A percentile compares a stretch with the other conserved stretches of the same genome.
Conservation (phyloP, 1,140 invertebrate genomes). For the Lepidurus couesii region DNA sequence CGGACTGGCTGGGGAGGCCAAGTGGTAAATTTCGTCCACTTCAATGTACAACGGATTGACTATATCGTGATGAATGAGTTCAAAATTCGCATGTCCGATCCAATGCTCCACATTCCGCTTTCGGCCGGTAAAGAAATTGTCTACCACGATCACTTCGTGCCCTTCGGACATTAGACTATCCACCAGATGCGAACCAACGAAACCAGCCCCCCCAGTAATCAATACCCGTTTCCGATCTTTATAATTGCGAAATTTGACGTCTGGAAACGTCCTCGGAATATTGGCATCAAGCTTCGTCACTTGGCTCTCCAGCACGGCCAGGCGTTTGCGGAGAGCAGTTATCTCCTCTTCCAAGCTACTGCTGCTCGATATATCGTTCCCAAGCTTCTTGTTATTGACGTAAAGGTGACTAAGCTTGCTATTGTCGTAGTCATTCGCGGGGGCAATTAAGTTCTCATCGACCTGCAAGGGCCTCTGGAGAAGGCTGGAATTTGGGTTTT, state of each 20-base stretch:
- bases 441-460: not conserved
- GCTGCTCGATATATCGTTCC: not conserved
- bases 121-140: conserved; percentile 97
- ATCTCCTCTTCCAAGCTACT: not conserved
- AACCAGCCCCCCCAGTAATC: conserved; percentile 96
- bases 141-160: conserved; percentile 95
- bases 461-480: not conserved
- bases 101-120: conserved; percentile 97
- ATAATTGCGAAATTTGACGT: conserved; percentile 83
- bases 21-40: conserved; percentile 98
- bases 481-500: not conserved
- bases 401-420: not conserved
- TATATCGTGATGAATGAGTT: conserved; percentile 97
- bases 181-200: conserved; percentile 97
- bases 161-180: conserved; percentile 92
- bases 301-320: not conserved
- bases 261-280: conserved; percentile 76
- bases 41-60: conserved; percentile 97
- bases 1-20: conserved; percentile 96
- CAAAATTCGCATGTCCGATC: conserved; percentile 98
- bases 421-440: not conserved
- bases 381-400: not conserved
- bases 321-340: not conserved
- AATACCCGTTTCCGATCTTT: conserved; percentile 73
- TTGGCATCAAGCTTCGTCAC: conserved; percentile 1